Evolutionary conservation across 2,797 vertebrate genomes (phyloP), one percentile per base, ranked within the genome.

Genomic region (Enteromius radiatus): DNA sequence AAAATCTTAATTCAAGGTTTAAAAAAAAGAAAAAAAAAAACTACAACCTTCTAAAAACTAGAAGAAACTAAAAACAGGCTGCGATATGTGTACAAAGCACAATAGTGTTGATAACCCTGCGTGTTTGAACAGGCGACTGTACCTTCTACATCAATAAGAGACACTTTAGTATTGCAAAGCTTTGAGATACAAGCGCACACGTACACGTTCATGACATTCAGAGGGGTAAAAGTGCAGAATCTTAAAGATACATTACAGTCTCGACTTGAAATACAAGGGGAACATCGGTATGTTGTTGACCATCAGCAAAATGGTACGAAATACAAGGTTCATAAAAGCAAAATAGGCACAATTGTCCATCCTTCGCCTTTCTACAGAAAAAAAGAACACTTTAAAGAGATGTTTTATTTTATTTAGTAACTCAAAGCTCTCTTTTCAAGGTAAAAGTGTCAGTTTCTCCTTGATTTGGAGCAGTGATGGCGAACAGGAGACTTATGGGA

Each of bases 1-100:
- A 94, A 94, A 94, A 92, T 94, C 88, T 93, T 88, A 91, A 87
- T 92, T 90, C 90, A 83, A 91, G 84, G 86, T 93, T n/a, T n/a
- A n/a, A n/a, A n/a, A n/a, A n/a, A n/a, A n/a, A n/a, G n/a, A n/a
- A 88, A 2, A 65, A 49, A 45, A 65, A 43, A 38, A 38, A 84
- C 76, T 88, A 92, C 86, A 86, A 87, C 88, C 65, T 80, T 87
- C 86, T 71, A 88, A 33, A 33, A 33, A 33, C 33, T 33, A 33
- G n/a, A n/a, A n/a, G n/a, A 2, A 93, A 92, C 90, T 31, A 52
- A 86, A 85, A 67, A 84, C 78, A 83, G 52, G 38, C 83, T 81
- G 87, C 87, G 87, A 88, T 90, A 83, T 78, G 78, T 91, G 85
- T 92, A 89, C 85, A 92, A 90, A 92, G 86, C 87, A 84, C 85